Evolutionary conservation across 2,888 invertebrate species (phyloP), one percentile per base, ranked within the genome.

Genomic region (Ochropleura leucogaster): DNA sequence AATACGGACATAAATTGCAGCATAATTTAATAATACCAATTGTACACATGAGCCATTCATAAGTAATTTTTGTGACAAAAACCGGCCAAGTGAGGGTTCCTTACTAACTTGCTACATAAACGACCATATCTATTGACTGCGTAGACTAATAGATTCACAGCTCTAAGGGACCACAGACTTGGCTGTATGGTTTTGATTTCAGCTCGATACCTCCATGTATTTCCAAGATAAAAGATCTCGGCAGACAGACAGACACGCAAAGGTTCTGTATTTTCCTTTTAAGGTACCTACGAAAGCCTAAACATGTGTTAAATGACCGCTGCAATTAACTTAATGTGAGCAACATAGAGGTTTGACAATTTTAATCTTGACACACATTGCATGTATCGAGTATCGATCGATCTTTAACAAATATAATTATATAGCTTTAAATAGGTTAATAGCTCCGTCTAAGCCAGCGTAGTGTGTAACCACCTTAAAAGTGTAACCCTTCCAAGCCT

Each of bases 401-500:
- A 47, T 72, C n/a, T 80, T 55, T 63, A 65, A 66, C 66, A 81
- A 72, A 55, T 65, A 57, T 76, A 51, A 77, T 51, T 60, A 76
- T 46, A 18, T 70, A 9, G 20, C n/a, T 81, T 16, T 62, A 72
- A 67, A 46, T 73, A 77, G 57, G 49, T 72, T 64, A 59, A 67
- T 70, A 76, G 71, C 83, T 60, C 14, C 63, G 10, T 20, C 68
- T 81, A 78, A 76, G 81, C 85, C 85, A 88, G 73, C 80, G 68
- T 74, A 74, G 87, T 92, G 90, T 88, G 83, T 47, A 67, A 62
- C 74, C 60, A 72, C 74, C 90, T 86, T 76, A 49, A 81, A 85
- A 82, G 73, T 83, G 87, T 89, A 91, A 92, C 93, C 91, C 91
- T 92, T 91, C 82, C 79, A 84, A 82, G 85, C 88, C 87, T 85